Evolutionary conservation across 2,888 invertebrate species (phyloP), one percentile per base, ranked within the genome.

Genomic region (Thumatha senex): DNA sequence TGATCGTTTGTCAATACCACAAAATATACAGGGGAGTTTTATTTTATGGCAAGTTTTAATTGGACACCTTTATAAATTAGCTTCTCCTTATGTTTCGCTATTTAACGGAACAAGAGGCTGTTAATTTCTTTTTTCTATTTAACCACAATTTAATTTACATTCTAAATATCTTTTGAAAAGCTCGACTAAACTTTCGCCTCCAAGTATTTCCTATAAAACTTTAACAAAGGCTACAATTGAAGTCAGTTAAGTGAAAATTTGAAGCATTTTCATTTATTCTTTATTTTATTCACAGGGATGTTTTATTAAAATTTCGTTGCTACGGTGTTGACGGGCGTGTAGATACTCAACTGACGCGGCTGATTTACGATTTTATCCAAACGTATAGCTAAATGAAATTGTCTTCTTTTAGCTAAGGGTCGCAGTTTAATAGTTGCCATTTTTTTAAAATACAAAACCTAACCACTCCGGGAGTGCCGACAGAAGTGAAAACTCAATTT

Each of bases 301-400:
- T 80, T 84, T 84, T 86, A 86, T 87, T 84, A 85, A 86, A 85
- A 82, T 82, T 82, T 82, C 70, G 78, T 82, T 82, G 84, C 83
- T 77, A 81, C 79, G 69, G 67, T 76, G 83, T 82, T 74, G 81
- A 76, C 72, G 75, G 68, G 67, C 61, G 64, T 67, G 62, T 62
- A 64, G 57, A 58, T 10, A 63, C n/a, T 54, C 52, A 51, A 36
- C 31, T 45, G 53, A 24, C 54, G 51, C 47, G 39, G 52, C 46
- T 51, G 54, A 51, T 59, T 49, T 58, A 59, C 54, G 59, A 61
- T 60, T 68, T 65, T 66, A 63, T 62, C 59, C 54, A 62, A 56
- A 60, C 51, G 54, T 64, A 65, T 56, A 70, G 63, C 61, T 59
- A 62, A 62, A 60, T 65, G 63, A 71, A 51, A 75, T 72, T 73